These are phyloP conservation scores for Chymomyza costata DNA, from an alignment of 1,140 invertebrate species.

Conservation along the genomic window DNA sequence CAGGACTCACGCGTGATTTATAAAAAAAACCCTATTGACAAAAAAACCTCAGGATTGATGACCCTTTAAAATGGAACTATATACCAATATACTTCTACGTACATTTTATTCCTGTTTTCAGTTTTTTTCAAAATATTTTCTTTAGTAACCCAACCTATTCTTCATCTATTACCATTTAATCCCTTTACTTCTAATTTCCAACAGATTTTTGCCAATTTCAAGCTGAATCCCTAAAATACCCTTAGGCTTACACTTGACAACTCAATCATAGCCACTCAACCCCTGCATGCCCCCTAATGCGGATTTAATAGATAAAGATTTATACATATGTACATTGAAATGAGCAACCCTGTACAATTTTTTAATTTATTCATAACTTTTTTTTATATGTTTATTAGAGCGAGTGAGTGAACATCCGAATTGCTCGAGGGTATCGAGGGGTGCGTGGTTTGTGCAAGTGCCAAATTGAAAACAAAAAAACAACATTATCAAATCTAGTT, in stretches of 20 bases:
- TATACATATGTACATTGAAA: constrained; percentile 27
- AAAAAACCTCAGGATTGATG: no score
- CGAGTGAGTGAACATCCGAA: no score
- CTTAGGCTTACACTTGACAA: constrained; percentile 50
- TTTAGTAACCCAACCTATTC: no score
- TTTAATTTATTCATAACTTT: constrained; percentile 69
- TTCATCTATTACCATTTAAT: no score
- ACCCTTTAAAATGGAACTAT: no score
- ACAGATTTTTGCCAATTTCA: no score
- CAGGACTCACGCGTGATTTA: no score
- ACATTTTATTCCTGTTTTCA: no score
- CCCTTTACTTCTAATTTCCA: no score
- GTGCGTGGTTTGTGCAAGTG: not conserved
- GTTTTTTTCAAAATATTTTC: no score
- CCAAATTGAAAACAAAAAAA: constrained; percentile 38
- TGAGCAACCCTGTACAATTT: constrained; percentile 53
- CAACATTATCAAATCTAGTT: constrained; percentile 9
- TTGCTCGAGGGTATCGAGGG: not conserved
- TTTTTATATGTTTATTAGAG: constrained; percentile 59
- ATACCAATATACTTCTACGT: no score
- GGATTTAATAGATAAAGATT: constrained; percentile 51
- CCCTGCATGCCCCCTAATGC: constrained; percentile 42
- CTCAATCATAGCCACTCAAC: constrained; percentile 32
- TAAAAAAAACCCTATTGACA: no score
- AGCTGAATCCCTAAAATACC: not conserved